phyloP scores from a whole-genome alignment of 2,113 vertebrate species.

The Protobothrops mucrosquamatus region DNA sequence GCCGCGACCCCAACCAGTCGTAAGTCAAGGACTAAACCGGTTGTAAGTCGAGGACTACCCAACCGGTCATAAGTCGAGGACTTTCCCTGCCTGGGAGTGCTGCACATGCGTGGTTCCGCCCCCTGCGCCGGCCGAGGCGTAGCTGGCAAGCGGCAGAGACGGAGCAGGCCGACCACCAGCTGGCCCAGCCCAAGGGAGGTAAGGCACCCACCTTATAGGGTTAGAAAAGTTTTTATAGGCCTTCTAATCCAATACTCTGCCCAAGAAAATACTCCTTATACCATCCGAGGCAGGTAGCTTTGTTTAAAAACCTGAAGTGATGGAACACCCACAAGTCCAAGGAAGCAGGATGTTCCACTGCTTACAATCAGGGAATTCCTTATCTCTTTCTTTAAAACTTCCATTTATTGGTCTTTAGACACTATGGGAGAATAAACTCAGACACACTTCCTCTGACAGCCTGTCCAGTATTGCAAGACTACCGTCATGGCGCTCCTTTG shows the following conservation, averaged over 20 bases:
- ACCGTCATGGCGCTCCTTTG: neutral
- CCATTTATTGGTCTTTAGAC: neutral
- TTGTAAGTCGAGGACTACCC: too few species aligned
- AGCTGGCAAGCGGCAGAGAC: too few species aligned
- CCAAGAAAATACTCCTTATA: neutral
- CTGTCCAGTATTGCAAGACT: too few species aligned
- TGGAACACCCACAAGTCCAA: neutral
- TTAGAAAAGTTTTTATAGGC: neutral
- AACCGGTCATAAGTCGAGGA: too few species aligned
- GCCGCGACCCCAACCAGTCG: too few species aligned
- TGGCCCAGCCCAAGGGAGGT: too few species aligned
- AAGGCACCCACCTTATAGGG: too few species aligned
- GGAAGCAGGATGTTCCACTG: neutral
- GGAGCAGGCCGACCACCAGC: too few species aligned
- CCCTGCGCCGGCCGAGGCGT: too few species aligned
- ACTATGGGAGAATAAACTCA: neutral
- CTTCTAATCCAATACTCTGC: neutral
- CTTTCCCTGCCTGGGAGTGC: too few species aligned
- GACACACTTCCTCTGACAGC: neutral
- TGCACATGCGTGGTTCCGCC: too few species aligned
- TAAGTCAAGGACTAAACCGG: too few species aligned
- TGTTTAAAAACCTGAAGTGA: neutral
- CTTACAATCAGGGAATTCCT: neutral
- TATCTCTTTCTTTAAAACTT: neutral
- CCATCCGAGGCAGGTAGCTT: neutral